These are phyloP conservation scores for Lasioglossum albipes DNA, from an alignment of 1,140 invertebrate species.

Conservation along the genomic window DNA sequence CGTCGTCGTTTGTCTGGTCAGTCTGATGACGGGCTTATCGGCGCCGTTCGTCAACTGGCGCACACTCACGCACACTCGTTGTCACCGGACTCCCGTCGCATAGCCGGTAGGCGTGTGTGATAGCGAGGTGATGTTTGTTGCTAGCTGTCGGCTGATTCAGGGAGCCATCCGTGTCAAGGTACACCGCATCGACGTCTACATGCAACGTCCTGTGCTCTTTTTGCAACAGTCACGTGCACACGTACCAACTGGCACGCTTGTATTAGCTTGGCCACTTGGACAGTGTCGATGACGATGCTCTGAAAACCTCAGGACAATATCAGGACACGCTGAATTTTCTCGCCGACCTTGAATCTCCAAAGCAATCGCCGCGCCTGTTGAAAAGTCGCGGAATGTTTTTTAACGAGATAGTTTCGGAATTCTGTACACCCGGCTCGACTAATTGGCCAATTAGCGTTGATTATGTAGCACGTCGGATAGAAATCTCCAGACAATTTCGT, in stretches of 20 bases:
- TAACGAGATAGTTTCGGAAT: too few relatives aligned
- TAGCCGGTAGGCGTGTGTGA: conserved; percentile 76
- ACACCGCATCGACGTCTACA: conserved; percentile 78
- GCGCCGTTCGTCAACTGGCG: conserved; percentile 42
- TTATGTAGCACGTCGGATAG: too few relatives aligned
- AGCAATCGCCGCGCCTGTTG: too few relatives aligned
- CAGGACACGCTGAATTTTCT: not conserved
- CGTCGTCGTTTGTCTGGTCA: conserved; percentile 55
- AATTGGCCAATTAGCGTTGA: too few relatives aligned
- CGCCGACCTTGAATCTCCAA: too few relatives aligned
- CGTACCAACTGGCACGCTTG: conserved; percentile 14
- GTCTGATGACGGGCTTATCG: conserved; percentile 72
- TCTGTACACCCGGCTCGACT: too few relatives aligned
- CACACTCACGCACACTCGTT: conserved; percentile 19
- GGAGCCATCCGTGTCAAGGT: conserved; percentile 81
- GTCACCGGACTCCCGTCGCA: not conserved
- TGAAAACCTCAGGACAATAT: not conserved
- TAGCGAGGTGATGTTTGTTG: conserved; percentile 76
- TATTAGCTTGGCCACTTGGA: not conserved
- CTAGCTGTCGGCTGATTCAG: conserved; percentile 78
- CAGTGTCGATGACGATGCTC: not conserved
- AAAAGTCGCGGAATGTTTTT: too few relatives aligned
- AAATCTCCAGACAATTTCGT: too few relatives aligned
- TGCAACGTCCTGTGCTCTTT: conserved; percentile 75
- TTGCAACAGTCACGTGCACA: conserved; percentile 60